phyloP scores from a whole-genome alignment of 2,113 vertebrate species.

The Canis aureus region DNA sequence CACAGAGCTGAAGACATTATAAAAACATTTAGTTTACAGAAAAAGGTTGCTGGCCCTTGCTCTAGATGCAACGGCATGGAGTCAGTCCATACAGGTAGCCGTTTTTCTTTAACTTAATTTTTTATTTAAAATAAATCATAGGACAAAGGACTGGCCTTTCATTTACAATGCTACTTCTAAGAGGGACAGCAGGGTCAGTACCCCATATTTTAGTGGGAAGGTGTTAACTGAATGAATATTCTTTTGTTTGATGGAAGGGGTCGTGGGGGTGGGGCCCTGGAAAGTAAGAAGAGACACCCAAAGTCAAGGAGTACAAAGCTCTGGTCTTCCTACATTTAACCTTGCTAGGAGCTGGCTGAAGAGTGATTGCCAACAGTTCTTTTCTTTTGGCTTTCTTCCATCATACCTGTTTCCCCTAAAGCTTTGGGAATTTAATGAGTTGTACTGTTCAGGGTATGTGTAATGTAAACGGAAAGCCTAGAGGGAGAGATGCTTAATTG shows the following conservation, averaged over 20 bases:
- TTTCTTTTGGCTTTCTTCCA: not conserved
- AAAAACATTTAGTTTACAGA: not conserved
- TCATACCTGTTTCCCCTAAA: not conserved
- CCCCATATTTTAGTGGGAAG: not conserved
- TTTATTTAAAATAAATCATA: not conserved
- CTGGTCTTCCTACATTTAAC: not conserved
- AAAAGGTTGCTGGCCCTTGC: not conserved
- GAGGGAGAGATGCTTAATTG: not conserved
- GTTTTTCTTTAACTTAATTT: not conserved
- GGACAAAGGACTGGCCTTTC: not conserved
- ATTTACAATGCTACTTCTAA: not conserved
- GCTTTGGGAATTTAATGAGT: not conserved
- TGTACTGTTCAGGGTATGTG: not conserved
- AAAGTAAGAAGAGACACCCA: not conserved
- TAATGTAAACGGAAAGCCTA: not conserved
- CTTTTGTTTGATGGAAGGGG: not conserved
- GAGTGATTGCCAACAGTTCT: not conserved
- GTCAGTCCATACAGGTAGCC: not conserved
- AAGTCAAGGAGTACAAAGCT: not conserved
- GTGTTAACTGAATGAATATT: not conserved
- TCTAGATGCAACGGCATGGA: not conserved
- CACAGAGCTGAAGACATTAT: not conserved
- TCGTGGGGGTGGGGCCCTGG: not conserved
- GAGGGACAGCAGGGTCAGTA: not conserved
- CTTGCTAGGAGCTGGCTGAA: not conserved